A percentile compares a stretch with the other conserved stretches of the same genome.
Conservation (phyloP, 2,888 invertebrate species). For the Strigamia transsilvanica region DNA sequence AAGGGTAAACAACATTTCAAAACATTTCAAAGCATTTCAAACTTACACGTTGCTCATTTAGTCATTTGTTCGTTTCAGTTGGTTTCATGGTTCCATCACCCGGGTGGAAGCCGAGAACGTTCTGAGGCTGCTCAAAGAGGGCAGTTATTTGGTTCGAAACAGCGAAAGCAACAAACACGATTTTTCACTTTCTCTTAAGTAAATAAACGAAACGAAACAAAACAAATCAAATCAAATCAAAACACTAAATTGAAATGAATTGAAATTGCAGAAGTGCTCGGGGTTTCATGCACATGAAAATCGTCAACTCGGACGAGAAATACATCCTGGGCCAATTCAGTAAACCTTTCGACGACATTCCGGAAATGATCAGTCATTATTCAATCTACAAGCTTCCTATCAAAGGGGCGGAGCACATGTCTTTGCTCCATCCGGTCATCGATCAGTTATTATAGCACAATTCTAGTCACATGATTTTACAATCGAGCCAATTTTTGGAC, state of each 20-base stretch:
- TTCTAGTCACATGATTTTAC: neutral
- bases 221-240: too few species aligned
- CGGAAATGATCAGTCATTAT: slow-evolving; percentile 94
- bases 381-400: slow-evolving; percentile 92
- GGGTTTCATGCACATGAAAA: slow-evolving; percentile 97
- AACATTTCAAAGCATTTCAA: too few species aligned
- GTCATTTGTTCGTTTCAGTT: slow-evolving; percentile 65
- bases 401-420: slow-evolving; percentile 95
- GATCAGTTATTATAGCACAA: slow-evolving; percentile 75
- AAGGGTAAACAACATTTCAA: slow-evolving; percentile 74
- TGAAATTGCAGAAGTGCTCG: slow-evolving; percentile 78
- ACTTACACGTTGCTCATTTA: too few species aligned
- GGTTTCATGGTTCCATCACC: slow-evolving; percentile 95
- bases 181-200: slow-evolving; percentile 92
- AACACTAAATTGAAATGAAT: neutral
- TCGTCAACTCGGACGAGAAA: slow-evolving; percentile 79
- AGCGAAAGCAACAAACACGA: slow-evolving; percentile 93
- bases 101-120: slow-evolving; percentile 90
- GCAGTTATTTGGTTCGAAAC: slow-evolving; percentile 92
- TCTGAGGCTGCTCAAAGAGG: slow-evolving; percentile 82
- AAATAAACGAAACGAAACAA: too few species aligned
- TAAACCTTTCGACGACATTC: slow-evolving; percentile 89
- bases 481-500: slow-evolving; percentile 10
- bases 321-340: slow-evolving; percentile 93
- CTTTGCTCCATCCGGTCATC: slow-evolving; percentile 88